phyloP scores from a whole-genome alignment of 2,888 invertebrate species.

The Cremastobaeus sp. region DNA sequence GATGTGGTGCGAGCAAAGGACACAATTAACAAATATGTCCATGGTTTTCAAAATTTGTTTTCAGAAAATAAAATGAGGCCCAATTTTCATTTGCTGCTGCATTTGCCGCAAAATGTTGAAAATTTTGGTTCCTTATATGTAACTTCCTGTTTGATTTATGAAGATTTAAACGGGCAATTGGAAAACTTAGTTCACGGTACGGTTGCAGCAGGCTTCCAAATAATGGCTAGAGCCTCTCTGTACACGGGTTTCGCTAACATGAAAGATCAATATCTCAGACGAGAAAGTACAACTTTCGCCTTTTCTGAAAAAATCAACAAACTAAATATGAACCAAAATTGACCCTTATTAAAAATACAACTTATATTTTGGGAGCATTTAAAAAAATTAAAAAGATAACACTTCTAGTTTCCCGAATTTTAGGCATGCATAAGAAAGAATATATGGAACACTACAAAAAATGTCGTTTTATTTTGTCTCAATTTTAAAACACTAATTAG shows the following conservation, averaged over 20 bases:
- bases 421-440: too few relatives aligned
- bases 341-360: neutral
- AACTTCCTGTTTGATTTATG: neutral
- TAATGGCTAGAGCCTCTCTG: neutral
- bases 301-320: constrained; percentile 2
- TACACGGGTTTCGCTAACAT: neutral
- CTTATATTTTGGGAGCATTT: too few relatives aligned
- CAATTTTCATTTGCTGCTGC: constrained; percentile 59
- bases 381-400: too few relatives aligned
- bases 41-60: constrained; percentile 56
- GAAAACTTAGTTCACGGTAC: neutral
- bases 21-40: constrained; percentile 47
- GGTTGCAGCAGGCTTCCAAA: neutral
- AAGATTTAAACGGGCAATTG: neutral
- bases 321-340: neutral
- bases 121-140: neutral
- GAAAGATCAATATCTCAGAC: neutral
- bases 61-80: constrained; percentile 47
- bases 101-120: constrained; percentile 12
- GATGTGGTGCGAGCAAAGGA: constrained; percentile 2
- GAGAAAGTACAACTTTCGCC: neutral
- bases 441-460: too few relatives aligned
- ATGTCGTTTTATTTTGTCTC: too few relatives aligned
- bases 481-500: too few relatives aligned
- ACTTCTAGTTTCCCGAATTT: too few relatives aligned